Conservation (phyloP, 2,113 vertebrate species). For the Alaudala cheleensis region DNA sequence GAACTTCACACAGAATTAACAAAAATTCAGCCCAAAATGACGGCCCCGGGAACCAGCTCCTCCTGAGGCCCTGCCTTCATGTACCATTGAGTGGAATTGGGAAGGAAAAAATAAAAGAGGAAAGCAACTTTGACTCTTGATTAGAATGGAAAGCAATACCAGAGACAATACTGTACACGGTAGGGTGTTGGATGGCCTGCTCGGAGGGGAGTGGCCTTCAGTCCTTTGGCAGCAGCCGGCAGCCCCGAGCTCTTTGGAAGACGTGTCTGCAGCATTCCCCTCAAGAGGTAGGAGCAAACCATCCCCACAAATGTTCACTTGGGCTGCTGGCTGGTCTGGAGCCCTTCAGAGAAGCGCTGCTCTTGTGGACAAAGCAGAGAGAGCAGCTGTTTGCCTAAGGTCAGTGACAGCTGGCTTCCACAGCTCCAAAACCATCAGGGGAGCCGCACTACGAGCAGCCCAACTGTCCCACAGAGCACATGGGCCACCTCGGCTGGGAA, state of each 20-base stretch:
- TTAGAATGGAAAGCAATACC: not conserved
- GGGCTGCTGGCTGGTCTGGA: not conserved
- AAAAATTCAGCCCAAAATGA: conserved; percentile 30
- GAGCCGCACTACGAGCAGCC: not conserved
- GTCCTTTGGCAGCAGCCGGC: conserved; percentile 37
- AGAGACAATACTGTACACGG: conserved; percentile 44
- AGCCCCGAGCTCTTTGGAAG: conserved; percentile 58
- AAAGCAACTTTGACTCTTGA: not conserved
- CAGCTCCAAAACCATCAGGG: not conserved
- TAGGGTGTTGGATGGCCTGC: not conserved
- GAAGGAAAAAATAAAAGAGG: not conserved
- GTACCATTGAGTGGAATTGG: conserved; percentile 32
- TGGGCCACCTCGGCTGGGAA: not conserved
- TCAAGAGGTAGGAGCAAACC: conserved; percentile 51
- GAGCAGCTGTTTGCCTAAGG: not conserved
- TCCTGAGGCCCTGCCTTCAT: conserved; percentile 65
- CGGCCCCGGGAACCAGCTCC: conserved; percentile 4
- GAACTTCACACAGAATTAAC: conserved; percentile 1
- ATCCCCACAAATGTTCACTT: not conserved
- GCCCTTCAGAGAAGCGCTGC: not conserved
- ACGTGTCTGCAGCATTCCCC: conserved; percentile 9
- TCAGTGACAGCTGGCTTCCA: not conserved
- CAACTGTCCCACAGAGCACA: not conserved
- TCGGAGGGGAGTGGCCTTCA: not conserved
- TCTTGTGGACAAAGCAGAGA: not conserved